These are phyloP conservation scores for Cyclina sinensis DNA, from an alignment of 1,140 invertebrate genomes.

Conservation along the genomic window DNA sequence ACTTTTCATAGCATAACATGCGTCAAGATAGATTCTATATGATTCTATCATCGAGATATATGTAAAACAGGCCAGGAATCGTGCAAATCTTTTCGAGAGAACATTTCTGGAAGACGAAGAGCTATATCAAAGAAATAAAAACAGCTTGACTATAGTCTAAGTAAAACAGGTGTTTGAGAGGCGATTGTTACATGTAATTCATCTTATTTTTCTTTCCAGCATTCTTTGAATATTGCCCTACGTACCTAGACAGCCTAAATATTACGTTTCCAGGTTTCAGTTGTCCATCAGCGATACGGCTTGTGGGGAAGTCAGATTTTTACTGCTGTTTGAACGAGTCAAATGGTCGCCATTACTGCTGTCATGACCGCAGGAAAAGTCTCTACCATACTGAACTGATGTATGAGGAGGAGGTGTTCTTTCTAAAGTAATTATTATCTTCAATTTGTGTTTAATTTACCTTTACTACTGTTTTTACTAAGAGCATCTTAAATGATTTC, in stretches of 20 bases:
- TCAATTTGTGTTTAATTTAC: neutral
- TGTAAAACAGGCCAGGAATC: too few species aligned
- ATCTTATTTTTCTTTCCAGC: neutral
- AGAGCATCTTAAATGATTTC: too few species aligned
- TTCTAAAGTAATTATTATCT: slow-evolving; percentile 16
- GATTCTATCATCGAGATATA: too few species aligned
- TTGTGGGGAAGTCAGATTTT: slow-evolving; percentile 34
- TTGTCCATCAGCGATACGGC: slow-evolving; percentile 14
- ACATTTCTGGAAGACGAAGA: too few species aligned
- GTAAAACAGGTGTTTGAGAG: too few species aligned
- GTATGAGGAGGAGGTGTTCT: slow-evolving; percentile 24
- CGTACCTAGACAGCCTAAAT: slow-evolving; percentile 10
- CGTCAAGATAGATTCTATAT: too few species aligned
- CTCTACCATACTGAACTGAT: neutral
- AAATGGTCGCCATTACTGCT: slow-evolving; percentile 7
- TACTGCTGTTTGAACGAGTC: slow-evolving; percentile 42
- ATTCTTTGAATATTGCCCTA: slow-evolving; percentile 13
- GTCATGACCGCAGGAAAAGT: slow-evolving; percentile 40
- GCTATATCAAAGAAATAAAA: too few species aligned
- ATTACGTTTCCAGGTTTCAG: neutral
- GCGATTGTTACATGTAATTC: too few species aligned
- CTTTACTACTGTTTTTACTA: too few species aligned
- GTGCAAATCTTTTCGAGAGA: too few species aligned
- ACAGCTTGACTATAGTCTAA: too few species aligned
- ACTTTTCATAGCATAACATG: too few species aligned